Conservation (phyloP, 53 echinoderm and acorn worm genomes). For the Luidia sarsii region DNA sequence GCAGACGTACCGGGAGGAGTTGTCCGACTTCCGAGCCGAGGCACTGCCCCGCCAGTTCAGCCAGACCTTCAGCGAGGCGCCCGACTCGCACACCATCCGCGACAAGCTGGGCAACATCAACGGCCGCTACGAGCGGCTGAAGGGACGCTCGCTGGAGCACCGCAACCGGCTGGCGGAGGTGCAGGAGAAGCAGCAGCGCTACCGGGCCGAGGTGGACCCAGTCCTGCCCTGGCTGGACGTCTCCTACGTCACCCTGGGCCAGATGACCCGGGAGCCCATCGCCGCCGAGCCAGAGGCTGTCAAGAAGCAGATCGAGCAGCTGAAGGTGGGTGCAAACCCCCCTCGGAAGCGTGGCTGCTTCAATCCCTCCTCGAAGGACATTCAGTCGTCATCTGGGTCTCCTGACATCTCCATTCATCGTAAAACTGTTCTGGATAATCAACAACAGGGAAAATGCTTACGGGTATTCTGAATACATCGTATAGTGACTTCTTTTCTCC, state of each 20-base stretch:
- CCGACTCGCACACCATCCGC: conserved; percentile 78
- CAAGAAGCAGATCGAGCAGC: conserved; percentile 87
- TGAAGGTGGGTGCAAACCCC: conserved; percentile 71
- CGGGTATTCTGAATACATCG: no score
- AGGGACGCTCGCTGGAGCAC: conserved; percentile 76
- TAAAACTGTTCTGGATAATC: no score
- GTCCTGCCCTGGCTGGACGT: conserved; percentile 90
- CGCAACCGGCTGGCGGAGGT: conserved; percentile 75
- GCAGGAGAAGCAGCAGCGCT: conserved; percentile 75
- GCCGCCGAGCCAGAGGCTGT: conserved; percentile 86
- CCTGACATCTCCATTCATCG: no score
- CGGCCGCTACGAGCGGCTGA: conserved; percentile 87
- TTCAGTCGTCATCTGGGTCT: no score
- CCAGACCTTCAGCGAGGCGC: conserved; percentile 96
- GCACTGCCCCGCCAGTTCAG: conserved; percentile 94
- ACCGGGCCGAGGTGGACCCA: conserved; percentile 66
- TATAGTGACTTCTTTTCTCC: no score
- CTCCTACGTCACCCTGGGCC: conserved; percentile 68
- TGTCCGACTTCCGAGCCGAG: conserved; percentile 77
- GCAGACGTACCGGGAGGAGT: conserved; percentile 91
- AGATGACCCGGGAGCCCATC: conserved; percentile 77
- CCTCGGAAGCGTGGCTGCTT: no score
- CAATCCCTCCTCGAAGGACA: no score
- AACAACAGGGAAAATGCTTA: no score
- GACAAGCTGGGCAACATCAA: conserved; percentile 91